Base-by-base conservation (phyloP, 2,888 invertebrate genomes). In the Drosophila affinis region DNA sequence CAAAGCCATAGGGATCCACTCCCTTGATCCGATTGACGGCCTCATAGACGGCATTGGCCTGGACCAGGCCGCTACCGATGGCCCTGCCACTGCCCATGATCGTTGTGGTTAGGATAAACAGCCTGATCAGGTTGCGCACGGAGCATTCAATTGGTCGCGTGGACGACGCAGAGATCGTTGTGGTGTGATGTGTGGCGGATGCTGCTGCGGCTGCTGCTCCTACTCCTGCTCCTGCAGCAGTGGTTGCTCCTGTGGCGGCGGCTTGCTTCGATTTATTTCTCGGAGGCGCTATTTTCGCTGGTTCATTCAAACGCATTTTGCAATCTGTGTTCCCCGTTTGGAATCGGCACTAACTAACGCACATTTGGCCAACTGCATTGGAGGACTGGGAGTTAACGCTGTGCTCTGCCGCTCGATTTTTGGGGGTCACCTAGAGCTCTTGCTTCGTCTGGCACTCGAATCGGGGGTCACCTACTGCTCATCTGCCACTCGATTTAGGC, bases 301-400 rank as follows among this genome's bases (percentile, higher is more conserved):
- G 78, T 79, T 86, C 83, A 86, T 71, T 83, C 86, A 87, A 85
- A 87, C 86, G 80, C 83, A 83, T 83, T 87, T 83, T 83, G 83
- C 72, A 67, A 68, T 78, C 61, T 82, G 80, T 67, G 68, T 78
- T 82, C 81, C 82, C 82, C 68, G 75, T 62, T 58, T 59, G 79
- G 79, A 78, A 86, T 87, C 88, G 76, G 72, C 72, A 74, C 82
- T 85, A 85, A 71, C 86, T 73, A 73, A 76, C 78, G 83, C 81
- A 83, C 81, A 83, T 82, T 86, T 86, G 77, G 78, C 76, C 63
- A 82, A 86, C 83, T 86, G 83, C 83, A 83, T 83, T 75, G 83
- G 82, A n/a, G 54, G 39, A 39, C 39, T 67, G 34, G 27, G 39
- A n/a, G 77, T 69, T 68, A 53, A 58, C 71, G 46, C 60, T 44